These are phyloP conservation scores for Oryctes rhinoceros DNA, from an alignment of 1,140 invertebrate species.

Conservation along the genomic window DNA sequence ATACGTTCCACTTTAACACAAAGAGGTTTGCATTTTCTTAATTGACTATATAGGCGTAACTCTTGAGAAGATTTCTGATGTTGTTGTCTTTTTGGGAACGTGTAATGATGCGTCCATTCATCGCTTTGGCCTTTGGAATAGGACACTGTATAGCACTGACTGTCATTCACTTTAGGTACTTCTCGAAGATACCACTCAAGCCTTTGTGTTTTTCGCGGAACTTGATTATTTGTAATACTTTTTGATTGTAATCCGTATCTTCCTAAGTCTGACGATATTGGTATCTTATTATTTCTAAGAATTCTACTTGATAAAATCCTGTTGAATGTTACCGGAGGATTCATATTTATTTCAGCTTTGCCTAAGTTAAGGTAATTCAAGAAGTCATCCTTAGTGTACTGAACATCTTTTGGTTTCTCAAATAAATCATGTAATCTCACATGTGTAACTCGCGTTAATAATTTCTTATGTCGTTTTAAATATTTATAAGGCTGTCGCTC, in stretches of 20 bases:
- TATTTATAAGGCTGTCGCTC: background rate
- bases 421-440: slow-evolving; percentile 43
- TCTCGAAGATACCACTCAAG: slow-evolving; percentile 51
- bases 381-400: slow-evolving; percentile 46
- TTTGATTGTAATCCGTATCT: slow-evolving; percentile 46
- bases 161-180: slow-evolving; percentile 23
- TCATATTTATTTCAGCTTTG: slow-evolving; percentile 25
- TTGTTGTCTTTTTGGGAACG: slow-evolving; percentile 50
- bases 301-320: slow-evolving; percentile 36
- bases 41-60: slow-evolving; percentile 27
- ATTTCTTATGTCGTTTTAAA: background rate
- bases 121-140: background rate
- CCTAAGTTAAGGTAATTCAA: slow-evolving; percentile 44
- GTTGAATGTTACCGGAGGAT: slow-evolving; percentile 42
- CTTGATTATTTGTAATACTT: slow-evolving; percentile 47
- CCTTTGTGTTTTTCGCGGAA: slow-evolving; percentile 48
- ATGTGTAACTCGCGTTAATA: slow-evolving; percentile 27
- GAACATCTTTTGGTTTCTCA: slow-evolving; percentile 39
- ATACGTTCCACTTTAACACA: slow-evolving; percentile 44
- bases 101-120: slow-evolving; percentile 44
- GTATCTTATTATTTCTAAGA: slow-evolving; percentile 42
- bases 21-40: slow-evolving; percentile 46
- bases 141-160: slow-evolving; percentile 15
- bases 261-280: slow-evolving; percentile 52
- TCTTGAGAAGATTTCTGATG: slow-evolving; percentile 43